Conservation (phyloP, 2,888 invertebrate genomes). For the Auanema sp. region DNA sequence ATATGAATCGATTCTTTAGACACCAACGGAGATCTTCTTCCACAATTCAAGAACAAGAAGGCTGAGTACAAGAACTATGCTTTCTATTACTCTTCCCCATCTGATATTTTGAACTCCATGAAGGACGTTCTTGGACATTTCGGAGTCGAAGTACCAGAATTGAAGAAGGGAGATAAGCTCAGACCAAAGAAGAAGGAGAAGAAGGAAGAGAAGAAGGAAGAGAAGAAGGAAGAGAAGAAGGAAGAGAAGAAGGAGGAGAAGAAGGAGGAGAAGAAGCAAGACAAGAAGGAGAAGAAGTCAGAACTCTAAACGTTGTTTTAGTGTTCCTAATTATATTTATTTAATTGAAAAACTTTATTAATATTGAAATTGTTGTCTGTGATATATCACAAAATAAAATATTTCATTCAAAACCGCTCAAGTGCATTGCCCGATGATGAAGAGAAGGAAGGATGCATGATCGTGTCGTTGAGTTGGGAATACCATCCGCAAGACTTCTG, state of each 20-base stretch:
- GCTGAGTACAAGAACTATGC: conserved; percentile 64
- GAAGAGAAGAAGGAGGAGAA: conserved; percentile 31
- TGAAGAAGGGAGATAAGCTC: conserved; percentile 58
- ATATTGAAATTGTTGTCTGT: no score
- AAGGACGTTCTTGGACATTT: conserved; percentile 58
- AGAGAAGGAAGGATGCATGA: no score
- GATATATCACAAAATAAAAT: no score
- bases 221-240: conserved; percentile 19
- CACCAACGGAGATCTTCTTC: conserved; percentile 60
- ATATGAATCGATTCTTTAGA: conserved; percentile 42
- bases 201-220: conserved; percentile 44
- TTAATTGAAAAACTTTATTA: no score
- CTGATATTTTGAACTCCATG: conserved; percentile 63
- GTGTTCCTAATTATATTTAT: no score
- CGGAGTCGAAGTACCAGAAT: conserved; percentile 43
- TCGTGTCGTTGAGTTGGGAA: no score
- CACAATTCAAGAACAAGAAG: conserved; percentile 62
- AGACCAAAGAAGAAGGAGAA: conserved; percentile 55
- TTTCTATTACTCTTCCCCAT: conserved; percentile 63
- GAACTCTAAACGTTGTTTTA: no score
- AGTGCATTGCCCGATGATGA: no score
- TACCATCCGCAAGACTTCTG: no score
- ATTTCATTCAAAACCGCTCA: no score
- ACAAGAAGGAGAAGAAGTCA: conserved; percentile 7
- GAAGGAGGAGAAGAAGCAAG: conserved; percentile 29